phyloP scores from a whole-genome alignment of 2,888 invertebrate species.

The Congeria kusceri region DNA sequence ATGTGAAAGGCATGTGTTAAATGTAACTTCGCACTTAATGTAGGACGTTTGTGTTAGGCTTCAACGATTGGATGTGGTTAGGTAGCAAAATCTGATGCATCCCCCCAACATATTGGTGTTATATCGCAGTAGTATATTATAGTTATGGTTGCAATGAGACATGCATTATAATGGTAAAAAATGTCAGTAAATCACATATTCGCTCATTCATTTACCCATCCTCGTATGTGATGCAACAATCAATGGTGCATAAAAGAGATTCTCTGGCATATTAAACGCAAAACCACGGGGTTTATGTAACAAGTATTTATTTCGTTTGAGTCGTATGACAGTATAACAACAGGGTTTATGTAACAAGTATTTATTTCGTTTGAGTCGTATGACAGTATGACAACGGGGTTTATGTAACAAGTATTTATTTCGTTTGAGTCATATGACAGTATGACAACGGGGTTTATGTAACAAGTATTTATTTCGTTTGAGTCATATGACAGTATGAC shows the following conservation, averaged over 20 bases:
- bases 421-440: constrained; percentile 48
- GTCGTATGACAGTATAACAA: constrained; percentile 51
- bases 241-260: too few species aligned
- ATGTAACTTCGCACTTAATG: too few species aligned
- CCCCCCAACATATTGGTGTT: too few species aligned
- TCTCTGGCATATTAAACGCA: constrained; percentile 16
- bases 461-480: constrained; percentile 55
- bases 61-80: too few species aligned
- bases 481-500: constrained; percentile 53
- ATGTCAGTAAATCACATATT: not conserved
- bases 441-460: constrained; percentile 55
- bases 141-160: not conserved
- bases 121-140: not conserved
- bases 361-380: constrained; percentile 52
- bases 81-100: too few species aligned
- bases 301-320: constrained; percentile 54
- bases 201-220: too few species aligned
- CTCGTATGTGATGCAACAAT: too few species aligned
- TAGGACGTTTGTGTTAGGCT: too few species aligned
- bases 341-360: constrained; percentile 60
- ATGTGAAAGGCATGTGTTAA: too few species aligned
- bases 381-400: constrained; percentile 50
- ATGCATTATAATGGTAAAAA: not conserved
- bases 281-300: constrained; percentile 33
- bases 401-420: constrained; percentile 61